These are phyloP conservation scores for Drosophila nigritarsus DNA, from an alignment of 2,888 invertebrate species.

Conservation along the genomic window DNA sequence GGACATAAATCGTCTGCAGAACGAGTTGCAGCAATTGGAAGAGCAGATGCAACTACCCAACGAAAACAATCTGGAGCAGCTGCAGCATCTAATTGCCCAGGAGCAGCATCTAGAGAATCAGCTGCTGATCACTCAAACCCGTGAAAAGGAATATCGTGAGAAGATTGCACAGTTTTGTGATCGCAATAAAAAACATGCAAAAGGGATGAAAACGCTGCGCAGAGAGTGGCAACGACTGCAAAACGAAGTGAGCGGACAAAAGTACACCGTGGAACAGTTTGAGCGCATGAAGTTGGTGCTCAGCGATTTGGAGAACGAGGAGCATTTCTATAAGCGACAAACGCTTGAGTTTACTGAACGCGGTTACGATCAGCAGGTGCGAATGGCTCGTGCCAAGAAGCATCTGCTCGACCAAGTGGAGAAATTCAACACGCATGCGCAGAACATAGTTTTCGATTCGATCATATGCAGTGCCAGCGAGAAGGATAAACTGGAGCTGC, in stretches of 20 bases:
- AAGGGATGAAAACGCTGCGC: constrained; percentile 15
- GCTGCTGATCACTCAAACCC: constrained; percentile 33
- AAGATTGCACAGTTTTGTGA: constrained; percentile 4
- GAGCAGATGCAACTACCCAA: constrained; percentile 44
- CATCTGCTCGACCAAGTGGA: constrained; percentile 72
- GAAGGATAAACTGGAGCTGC: constrained; percentile 55
- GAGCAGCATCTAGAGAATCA: constrained; percentile 61
- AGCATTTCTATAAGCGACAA: constrained; percentile 67
- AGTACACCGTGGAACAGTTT: constrained; percentile 59
- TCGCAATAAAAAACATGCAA: constrained; percentile 14
- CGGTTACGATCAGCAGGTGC: constrained; percentile 75
- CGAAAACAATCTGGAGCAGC: constrained; percentile 52
- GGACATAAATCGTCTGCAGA: constrained; percentile 53
- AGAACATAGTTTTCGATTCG: constrained; percentile 63
- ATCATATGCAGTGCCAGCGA: constrained; percentile 45
- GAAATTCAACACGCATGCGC: constrained; percentile 65
- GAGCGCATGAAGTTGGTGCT: constrained; percentile 65
- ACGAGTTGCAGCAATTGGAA: constrained; percentile 49
- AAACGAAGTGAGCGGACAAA: constrained; percentile 53
- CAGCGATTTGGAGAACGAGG: constrained; percentile 62
- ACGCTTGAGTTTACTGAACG: constrained; percentile 67
- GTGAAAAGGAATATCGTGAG: constrained; percentile 6
- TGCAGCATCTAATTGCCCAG: constrained; percentile 26
- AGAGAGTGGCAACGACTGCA: constrained; percentile 46
- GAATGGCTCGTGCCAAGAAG: constrained; percentile 71